These are phyloP conservation scores for Vespertilio murinus DNA, from an alignment of 2,797 vertebrate species.

Conservation along the genomic window DNA sequence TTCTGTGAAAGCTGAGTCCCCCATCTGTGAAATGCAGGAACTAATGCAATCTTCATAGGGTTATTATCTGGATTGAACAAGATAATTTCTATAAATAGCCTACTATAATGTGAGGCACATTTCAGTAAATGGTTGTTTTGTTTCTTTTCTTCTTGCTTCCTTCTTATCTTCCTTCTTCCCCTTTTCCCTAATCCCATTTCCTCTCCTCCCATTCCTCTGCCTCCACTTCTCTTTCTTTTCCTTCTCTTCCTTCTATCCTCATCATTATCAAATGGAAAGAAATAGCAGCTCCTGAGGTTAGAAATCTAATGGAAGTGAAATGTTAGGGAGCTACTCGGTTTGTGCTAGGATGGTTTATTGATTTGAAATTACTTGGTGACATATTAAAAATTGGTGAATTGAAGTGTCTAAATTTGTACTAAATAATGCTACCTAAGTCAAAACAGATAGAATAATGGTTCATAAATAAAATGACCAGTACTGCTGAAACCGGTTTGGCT, in stretches of 20 bases:
- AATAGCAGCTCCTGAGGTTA: background rate
- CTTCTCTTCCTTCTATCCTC: fast-evolving
- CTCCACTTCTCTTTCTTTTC: background rate
- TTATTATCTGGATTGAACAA: background rate
- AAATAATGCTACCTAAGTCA: background rate
- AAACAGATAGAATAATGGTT: background rate
- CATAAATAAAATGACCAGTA: background rate
- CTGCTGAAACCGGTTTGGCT: background rate
- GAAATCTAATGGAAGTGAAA: background rate
- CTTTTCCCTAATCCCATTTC: background rate
- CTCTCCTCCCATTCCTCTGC: fast-evolving
- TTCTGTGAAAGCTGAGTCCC: background rate
- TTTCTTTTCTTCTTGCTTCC: background rate
- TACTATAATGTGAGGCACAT: background rate
- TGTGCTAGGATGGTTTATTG: background rate
- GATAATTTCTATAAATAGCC: background rate
- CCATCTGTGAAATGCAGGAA: background rate
- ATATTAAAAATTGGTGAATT: background rate
- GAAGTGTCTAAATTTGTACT: background rate
- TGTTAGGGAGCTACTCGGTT: background rate
- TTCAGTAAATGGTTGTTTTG: background rate
- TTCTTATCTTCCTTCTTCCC: background rate
- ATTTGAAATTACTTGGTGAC: background rate
- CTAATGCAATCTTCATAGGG: background rate
- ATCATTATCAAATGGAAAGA: background rate